phyloP scores from a whole-genome alignment of 2,113 vertebrate genomes.

The Eleginops maclovinus region DNA sequence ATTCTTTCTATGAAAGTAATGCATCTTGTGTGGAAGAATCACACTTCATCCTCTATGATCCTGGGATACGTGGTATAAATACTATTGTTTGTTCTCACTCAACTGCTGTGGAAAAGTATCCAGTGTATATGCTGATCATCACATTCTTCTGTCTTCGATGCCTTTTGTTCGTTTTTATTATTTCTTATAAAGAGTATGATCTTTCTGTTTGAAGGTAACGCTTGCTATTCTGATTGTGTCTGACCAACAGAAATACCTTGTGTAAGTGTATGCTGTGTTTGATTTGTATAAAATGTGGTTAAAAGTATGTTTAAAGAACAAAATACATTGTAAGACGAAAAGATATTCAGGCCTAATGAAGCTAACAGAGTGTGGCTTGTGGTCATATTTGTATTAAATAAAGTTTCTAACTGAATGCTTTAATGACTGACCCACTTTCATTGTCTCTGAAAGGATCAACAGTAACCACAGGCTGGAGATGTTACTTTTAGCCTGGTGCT shows the following conservation, averaged over 20 bases:
- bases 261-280: constrained; percentile 76
- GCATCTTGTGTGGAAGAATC: constrained; percentile 83
- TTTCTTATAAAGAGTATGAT: constrained; percentile 41
- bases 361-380: constrained; percentile 68
- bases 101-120: constrained; percentile 61
- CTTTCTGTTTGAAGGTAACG: constrained; percentile 49
- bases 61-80: constrained; percentile 57
- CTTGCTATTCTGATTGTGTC: constrained; percentile 66
- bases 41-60: constrained; percentile 73
- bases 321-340: constrained; percentile 59
- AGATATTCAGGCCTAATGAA: constrained; percentile 50
- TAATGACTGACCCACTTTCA: constrained; percentile 7
- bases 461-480: constrained; percentile 16
- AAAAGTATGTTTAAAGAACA: constrained; percentile 66
- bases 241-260: constrained; percentile 69
- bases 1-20: constrained; percentile 98
- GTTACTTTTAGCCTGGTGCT: background rate
- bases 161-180: constrained; percentile 61
- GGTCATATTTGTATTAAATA: constrained; percentile 80
- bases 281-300: constrained; percentile 76
- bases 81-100: constrained; percentile 51
- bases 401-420: constrained; percentile 75
- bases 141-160: constrained; percentile 65
- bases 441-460: constrained; percentile 33
- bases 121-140: constrained; percentile 59